A percentile compares a stretch with the other conserved stretches of the same genome.
Evolutionary conservation across 2,797 vertebrate genomes (phyloP).

Genomic region (Molothrus aeneus): DNA sequence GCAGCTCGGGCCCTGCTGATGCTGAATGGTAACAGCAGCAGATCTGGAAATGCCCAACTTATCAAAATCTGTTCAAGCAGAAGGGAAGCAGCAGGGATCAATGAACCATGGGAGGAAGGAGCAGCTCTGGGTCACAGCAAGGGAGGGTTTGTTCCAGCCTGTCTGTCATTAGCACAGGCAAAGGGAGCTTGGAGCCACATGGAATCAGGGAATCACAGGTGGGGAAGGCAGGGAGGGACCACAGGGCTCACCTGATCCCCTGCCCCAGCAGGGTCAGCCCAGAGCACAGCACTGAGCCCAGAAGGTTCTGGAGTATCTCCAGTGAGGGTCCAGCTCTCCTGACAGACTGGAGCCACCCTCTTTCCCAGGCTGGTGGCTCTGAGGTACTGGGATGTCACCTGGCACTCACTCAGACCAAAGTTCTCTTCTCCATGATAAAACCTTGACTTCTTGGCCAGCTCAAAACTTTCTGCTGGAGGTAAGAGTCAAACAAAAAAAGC

Average conservation of each 20-base stretch:
- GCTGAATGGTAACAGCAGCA: not conserved
- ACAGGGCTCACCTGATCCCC: not conserved
- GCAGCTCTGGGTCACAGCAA: constrained; percentile 6
- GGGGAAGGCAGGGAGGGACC: not conserved
- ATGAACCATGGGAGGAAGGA: constrained; percentile 4
- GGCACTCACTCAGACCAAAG: not conserved
- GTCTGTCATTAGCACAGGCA: rapidly evolving
- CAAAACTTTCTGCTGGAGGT: not conserved
- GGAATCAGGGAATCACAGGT: not conserved
- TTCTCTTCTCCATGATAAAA: not conserved
- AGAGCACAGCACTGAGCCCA: not conserved
- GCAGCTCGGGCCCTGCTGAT: not conserved
- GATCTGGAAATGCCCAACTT: constrained; percentile 45
- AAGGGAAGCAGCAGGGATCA: constrained; percentile 26
- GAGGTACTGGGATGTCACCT: not conserved
- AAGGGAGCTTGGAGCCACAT: not conserved
- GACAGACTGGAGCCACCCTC: not conserved
- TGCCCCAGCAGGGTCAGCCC: not conserved
- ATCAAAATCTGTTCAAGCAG: constrained; percentile 7
- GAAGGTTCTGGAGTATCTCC: not conserved
- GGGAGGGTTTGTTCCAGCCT: not conserved
- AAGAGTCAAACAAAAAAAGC: not conserved
- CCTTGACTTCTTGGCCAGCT: not conserved
- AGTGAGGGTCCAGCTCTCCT: not conserved
- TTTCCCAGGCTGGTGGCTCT: not conserved